A percentile compares a stretch with the other conserved stretches of the same genome.
Evolutionary conservation across 1,140 invertebrate species (phyloP).

Genomic region (Glomeris maerens): DNA sequence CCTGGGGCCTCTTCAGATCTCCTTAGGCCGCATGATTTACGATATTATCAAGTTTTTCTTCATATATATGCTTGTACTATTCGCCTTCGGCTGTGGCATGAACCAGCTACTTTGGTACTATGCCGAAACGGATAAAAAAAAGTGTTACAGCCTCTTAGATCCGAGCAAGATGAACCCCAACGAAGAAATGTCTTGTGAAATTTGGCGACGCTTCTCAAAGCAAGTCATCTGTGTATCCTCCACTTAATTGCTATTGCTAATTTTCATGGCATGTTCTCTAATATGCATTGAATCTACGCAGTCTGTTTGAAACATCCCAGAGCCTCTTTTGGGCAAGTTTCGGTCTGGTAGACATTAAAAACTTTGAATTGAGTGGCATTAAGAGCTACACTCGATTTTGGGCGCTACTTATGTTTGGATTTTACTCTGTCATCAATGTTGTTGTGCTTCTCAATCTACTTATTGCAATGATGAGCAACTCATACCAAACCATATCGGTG

Average conservation of each 20-base stretch:
- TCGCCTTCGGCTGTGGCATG: slow-evolving; percentile 79
- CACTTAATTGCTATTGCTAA: no score
- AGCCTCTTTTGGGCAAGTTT: slow-evolving; percentile 90
- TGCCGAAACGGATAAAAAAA: slow-evolving; percentile 68
- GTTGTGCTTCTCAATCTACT: slow-evolving; percentile 86
- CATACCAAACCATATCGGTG: slow-evolving; percentile 82
- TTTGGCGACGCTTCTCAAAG: slow-evolving; percentile 76
- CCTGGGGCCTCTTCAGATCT: slow-evolving; percentile 76
- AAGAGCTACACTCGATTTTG: slow-evolving; percentile 77
- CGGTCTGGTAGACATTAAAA: slow-evolving; percentile 71
- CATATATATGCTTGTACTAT: slow-evolving; percentile 74
- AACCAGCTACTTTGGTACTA: slow-evolving; percentile 94
- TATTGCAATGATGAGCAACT: slow-evolving; percentile 94
- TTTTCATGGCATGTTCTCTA: no score
- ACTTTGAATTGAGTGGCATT: slow-evolving; percentile 69
- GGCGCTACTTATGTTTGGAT: slow-evolving; percentile 73
- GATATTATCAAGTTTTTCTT: slow-evolving; percentile 90
- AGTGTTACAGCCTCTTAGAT: slow-evolving; percentile 56
- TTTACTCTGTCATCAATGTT: slow-evolving; percentile 79
- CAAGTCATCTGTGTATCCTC: no score
- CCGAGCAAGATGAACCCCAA: slow-evolving; percentile 55
- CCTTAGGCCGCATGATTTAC: slow-evolving; percentile 77
- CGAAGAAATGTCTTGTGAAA: slow-evolving; percentile 62
- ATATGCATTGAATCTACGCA: no score
- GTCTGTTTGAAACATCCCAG: slow-evolving; percentile 83